Conservation (phyloP, 2,888 invertebrate species). For the Rhagonycha lutea region DNA sequence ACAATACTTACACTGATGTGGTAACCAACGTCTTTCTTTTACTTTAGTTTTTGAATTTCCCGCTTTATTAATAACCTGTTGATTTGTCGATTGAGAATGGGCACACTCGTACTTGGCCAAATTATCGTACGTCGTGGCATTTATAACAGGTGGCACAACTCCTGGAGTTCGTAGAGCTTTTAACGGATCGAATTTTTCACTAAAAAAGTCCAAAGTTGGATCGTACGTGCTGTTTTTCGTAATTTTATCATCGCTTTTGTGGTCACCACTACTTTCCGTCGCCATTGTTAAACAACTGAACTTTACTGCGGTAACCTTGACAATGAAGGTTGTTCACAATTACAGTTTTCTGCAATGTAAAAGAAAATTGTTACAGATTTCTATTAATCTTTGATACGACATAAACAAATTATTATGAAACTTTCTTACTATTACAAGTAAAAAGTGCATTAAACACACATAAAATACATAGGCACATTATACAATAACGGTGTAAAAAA, state of each 20-base stretch:
- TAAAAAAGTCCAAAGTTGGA: conserved; percentile 60
- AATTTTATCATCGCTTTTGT: conserved; percentile 27
- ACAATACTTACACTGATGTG: conserved; percentile 55
- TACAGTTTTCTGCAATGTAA: neutral
- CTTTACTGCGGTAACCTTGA: conserved; percentile 9
- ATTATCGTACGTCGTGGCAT: conserved; percentile 71
- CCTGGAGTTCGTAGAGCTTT: conserved; percentile 68
- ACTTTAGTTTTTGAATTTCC: conserved; percentile 42
- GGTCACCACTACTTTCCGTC: conserved; percentile 21
- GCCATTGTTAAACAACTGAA: conserved; percentile 32
- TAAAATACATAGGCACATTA: conserved; percentile 1
- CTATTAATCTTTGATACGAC: neutral
- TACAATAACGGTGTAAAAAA: conserved; percentile 15
- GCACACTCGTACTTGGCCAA: conserved; percentile 64
- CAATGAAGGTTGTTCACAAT: neutral
- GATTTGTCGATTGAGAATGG: conserved; percentile 28
- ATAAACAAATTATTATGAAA: neutral
- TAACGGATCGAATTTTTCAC: conserved; percentile 69
- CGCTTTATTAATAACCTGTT: conserved; percentile 49
- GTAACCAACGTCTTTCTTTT: conserved; percentile 52
- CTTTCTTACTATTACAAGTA: neutral
- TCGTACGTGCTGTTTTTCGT: conserved; percentile 47
- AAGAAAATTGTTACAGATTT: neutral
- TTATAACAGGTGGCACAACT: conserved; percentile 59
- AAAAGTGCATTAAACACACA: conserved; percentile 4